These are phyloP conservation scores for Hydrolagus affinis DNA, from an alignment of 2,113 vertebrate genomes.

Conservation along the genomic window DNA sequence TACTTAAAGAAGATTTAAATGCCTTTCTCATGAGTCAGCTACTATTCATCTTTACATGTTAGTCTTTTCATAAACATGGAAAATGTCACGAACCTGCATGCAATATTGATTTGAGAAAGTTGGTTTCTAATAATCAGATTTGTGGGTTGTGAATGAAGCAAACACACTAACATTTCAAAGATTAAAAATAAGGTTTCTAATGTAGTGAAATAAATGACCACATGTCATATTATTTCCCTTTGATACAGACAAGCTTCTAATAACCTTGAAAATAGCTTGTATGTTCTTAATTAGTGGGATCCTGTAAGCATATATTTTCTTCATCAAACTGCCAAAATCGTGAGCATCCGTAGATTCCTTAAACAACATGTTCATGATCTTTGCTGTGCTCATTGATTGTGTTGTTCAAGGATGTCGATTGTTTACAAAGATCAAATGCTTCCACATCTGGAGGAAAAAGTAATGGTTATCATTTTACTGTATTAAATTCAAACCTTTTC, in stretches of 20 bases:
- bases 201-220: background rate
- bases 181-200: background rate
- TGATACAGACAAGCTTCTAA: background rate
- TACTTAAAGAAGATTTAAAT: background rate
- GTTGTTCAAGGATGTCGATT: no score
- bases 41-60: background rate
- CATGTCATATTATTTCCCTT: background rate
- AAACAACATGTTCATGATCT: background rate
- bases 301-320: no score
- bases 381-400: background rate
- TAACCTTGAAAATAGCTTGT: background rate
- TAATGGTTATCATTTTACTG: background rate
- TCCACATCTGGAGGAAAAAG: background rate
- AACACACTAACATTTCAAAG: background rate
- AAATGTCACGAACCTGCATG: background rate
- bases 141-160: background rate
- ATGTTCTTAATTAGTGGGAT: background rate
- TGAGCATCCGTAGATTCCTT: background rate
- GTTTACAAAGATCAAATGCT: no score
- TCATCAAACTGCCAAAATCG: no score
- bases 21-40: background rate
- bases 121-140: background rate
- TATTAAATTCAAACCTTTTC: no score
- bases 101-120: background rate
- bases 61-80: background rate